Evolutionary conservation across 2,888 invertebrate genomes (phyloP).

Genomic region (Sinopyrophorus schimmeli): DNA sequence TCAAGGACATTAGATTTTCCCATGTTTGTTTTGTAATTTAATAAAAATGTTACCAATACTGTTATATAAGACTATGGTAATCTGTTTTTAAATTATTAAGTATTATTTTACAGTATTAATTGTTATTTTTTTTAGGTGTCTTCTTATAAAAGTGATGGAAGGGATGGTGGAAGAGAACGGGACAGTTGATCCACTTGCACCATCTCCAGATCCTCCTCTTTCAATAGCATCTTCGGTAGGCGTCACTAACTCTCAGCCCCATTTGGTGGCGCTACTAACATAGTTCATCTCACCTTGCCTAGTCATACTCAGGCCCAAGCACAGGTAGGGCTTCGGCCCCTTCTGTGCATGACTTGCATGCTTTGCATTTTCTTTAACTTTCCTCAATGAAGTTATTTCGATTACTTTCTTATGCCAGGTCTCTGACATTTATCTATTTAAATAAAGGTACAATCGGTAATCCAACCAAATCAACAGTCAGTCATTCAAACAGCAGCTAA

Average conservation of each 20-base stretch:
- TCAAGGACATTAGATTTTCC: no score
- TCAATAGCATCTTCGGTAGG: slow-evolving; percentile 64
- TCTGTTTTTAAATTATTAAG: neutral
- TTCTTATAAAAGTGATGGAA: slow-evolving; percentile 71
- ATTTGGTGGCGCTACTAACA: slow-evolving; percentile 68
- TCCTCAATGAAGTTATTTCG: neutral
- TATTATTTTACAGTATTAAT: slow-evolving; percentile 17
- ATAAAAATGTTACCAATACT: no score
- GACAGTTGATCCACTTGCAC: slow-evolving; percentile 63
- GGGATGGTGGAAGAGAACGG: slow-evolving; percentile 93
- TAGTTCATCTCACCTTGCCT: slow-evolving; percentile 84
- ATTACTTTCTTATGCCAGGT: neutral
- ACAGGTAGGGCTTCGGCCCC: slow-evolving; percentile 60
- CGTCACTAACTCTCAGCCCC: slow-evolving; percentile 55
- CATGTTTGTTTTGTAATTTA: no score
- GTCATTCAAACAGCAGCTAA: slow-evolving; percentile 93
- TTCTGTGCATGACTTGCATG: slow-evolving; percentile 40
- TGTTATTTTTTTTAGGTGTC: slow-evolving; percentile 49
- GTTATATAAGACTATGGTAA: slow-evolving; percentile 5
- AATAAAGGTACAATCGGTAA: slow-evolving; percentile 89
- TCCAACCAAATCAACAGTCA: slow-evolving; percentile 94
- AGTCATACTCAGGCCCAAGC: slow-evolving; percentile 64
- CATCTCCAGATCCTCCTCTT: slow-evolving; percentile 59
- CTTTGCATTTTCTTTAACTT: neutral
- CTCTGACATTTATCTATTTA: slow-evolving; percentile 11